Conservation (phyloP, 2,797 vertebrate genomes). For the Nannoperca australis region DNA sequence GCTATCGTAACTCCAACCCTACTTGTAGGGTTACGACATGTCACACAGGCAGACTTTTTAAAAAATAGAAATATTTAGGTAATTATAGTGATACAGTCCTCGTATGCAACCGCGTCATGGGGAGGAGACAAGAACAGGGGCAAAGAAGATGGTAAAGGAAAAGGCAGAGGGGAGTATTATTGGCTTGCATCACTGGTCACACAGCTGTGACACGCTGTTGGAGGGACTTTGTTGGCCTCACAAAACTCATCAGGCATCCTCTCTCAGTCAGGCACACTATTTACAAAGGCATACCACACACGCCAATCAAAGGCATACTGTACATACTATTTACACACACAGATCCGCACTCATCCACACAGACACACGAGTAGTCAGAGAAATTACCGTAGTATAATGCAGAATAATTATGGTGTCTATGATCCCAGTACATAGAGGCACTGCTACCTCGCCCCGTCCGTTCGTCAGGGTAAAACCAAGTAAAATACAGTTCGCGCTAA, state of each 20-base stretch:
- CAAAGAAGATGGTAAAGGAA: slow-evolving; percentile 7
- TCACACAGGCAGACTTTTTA: slow-evolving; percentile 2
- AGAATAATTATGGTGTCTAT: slow-evolving; percentile 71
- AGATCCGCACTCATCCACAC: slow-evolving; percentile 44
- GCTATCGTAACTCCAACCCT: slow-evolving; percentile 17
- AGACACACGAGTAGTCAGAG: slow-evolving; percentile 76
- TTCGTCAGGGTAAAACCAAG: slow-evolving; percentile 38
- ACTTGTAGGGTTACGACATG: slow-evolving; percentile 9
- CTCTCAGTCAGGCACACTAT: slow-evolving; percentile 75
- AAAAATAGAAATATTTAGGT: slow-evolving; percentile 19
- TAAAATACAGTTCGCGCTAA: slow-evolving; percentile 14
- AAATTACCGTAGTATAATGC: slow-evolving; percentile 74
- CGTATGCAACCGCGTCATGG: slow-evolving; percentile 10
- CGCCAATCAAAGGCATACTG: slow-evolving; percentile 74
- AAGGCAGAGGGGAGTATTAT: slow-evolving; percentile 39
- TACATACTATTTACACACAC: slow-evolving; percentile 78
- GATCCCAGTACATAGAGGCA: slow-evolving; percentile 74
- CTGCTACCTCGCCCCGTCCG: slow-evolving; percentile 62
- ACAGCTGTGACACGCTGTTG: slow-evolving; percentile 48
- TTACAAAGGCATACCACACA: slow-evolving; percentile 81
- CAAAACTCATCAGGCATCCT: slow-evolving; percentile 58
- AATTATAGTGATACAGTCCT: slow-evolving; percentile 15
- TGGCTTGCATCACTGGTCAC: slow-evolving; percentile 64
- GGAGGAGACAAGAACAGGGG: slow-evolving; percentile 32
- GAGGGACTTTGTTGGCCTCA: slow-evolving; percentile 46